These are phyloP conservation scores for Erythrolamprus reginae DNA, from an alignment of 2,113 vertebrate genomes.

Conservation along the genomic window DNA sequence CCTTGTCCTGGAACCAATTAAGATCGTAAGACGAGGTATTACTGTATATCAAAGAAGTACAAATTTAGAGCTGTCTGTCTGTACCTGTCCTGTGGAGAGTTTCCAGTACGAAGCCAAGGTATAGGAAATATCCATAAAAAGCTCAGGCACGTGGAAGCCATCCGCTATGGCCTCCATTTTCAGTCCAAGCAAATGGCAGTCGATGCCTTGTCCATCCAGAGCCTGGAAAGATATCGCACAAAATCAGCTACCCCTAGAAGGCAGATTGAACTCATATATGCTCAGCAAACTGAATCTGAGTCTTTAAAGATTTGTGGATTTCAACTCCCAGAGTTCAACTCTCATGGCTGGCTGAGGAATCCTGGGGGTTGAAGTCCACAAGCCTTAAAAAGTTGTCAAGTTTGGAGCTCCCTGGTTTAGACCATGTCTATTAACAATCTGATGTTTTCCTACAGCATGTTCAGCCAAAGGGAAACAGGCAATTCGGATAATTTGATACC, in stretches of 20 bases:
- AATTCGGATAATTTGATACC: too few species aligned
- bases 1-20: too few species aligned
- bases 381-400: too few species aligned
- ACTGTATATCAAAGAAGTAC: background rate
- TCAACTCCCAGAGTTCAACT: background rate
- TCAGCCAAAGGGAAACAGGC: too few species aligned
- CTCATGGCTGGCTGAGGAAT: too few species aligned
- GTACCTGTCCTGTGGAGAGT: constrained; percentile 72
- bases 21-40: too few species aligned
- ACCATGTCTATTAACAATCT: too few species aligned
- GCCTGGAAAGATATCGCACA: constrained; percentile 52
- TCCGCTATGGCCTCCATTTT: constrained; percentile 79
- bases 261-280: background rate
- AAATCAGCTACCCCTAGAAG: constrained; percentile 1
- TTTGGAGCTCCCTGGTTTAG: too few species aligned
- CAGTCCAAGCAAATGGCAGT: constrained; percentile 76
- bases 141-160: constrained; percentile 74
- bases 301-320: background rate
- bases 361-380: too few species aligned
- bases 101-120: constrained; percentile 80
- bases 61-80: background rate
- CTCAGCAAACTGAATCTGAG: background rate
- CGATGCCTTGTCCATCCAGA: constrained; percentile 72
- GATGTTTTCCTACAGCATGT: too few species aligned
- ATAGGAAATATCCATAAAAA: constrained; percentile 83